Base-by-base conservation (phyloP, 1,140 invertebrate species). In the Ceratina calcarata region DNA sequence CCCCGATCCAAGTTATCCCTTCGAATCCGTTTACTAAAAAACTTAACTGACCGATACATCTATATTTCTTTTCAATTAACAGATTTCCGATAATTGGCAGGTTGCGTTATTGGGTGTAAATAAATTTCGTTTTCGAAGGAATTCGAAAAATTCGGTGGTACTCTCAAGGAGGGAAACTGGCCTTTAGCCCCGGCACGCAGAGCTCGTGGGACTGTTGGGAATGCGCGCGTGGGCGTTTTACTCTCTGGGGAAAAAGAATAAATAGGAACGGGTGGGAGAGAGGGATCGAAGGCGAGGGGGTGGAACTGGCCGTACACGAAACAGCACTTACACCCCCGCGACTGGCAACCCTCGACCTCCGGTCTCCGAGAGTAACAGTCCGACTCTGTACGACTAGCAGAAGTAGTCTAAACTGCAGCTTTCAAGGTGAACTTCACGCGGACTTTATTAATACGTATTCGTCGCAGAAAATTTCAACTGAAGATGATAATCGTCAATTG, bases 241-340 rank as follows among this genome's bases (percentile, higher is more conserved):
- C 82, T 82, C 37, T 49, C 70, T 64, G 2, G 18, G 37, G 53
- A 49, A 64, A 76, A 20, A 60, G 73, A 60, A 53, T 45, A 58
- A 67, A 67, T 6, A 15, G 27, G 57, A 37, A 45, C n/a, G 58
- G 37, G 6, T 27, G 51, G 45, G 67, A 12, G 45, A 20, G 20
- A 6, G 49, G 67, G 67, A 72, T 73, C 57, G 72, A 72, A 75
- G 67, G 55, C 45, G 72, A 78, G 80, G 62, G 78, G 37, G 75
- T 22, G 45, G 76, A 66, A 66, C 64, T 65, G 83, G 76, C 67
- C 85, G 89, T 90, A 92, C 91, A 92, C 89, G 91, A 87, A 92
- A 92, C 87, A 87, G 91, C 91, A 91, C 91, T 92, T 92, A 92
- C 86, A 90, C 86, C 86, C 86, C 84, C 87, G 83, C 83, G 81